Conservation (phyloP, 2,888 invertebrate genomes). For the Prosapia bicincta region DNA sequence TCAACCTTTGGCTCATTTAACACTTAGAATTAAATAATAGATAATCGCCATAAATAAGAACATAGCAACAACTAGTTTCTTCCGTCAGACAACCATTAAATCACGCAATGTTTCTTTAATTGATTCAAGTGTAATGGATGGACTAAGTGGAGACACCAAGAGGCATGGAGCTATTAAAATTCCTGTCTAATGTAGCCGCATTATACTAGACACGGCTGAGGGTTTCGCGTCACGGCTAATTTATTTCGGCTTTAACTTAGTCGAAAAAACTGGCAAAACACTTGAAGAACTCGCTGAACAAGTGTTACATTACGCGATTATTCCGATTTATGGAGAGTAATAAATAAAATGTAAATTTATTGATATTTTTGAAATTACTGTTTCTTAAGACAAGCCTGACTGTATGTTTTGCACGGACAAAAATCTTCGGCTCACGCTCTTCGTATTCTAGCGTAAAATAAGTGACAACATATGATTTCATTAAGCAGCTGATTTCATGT, state of each 20-base stretch:
- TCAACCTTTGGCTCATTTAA: not conserved
- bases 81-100: not conserved
- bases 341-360: too few species aligned
- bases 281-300: too few species aligned
- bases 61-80: not conserved
- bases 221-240: not conserved
- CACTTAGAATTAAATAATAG: not conserved
- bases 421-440: too few species aligned
- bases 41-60: not conserved
- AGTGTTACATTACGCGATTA: too few species aligned
- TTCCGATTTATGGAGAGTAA: too few species aligned
- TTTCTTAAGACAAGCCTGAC: too few species aligned
- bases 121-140: not conserved
- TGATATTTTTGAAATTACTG: too few species aligned
- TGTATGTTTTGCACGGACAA: too few species aligned
- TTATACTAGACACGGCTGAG: not conserved
- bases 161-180: not conserved
- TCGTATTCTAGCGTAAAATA: too few species aligned
- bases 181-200: not conserved
- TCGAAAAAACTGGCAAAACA: too few species aligned
- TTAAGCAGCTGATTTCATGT: too few species aligned
- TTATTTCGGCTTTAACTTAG: not conserved
- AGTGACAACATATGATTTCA: too few species aligned
- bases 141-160: not conserved
- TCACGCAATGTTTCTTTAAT: not conserved